Evolutionary conservation across 1,140 invertebrate species (phyloP).

Genomic region (Micrasema minimum): DNA sequence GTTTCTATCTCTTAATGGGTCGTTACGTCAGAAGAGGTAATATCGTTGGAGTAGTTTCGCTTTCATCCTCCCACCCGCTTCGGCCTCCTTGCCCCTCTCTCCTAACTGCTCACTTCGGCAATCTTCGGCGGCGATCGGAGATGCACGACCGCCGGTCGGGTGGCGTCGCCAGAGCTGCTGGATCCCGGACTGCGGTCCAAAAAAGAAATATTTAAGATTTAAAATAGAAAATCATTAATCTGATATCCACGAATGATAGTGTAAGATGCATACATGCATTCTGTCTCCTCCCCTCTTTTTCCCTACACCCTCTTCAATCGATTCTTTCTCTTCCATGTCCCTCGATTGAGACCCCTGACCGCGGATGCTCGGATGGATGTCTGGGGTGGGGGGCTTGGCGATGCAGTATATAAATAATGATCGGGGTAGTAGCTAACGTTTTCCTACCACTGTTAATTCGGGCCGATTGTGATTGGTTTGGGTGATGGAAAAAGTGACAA

Average conservation of each 20-base stretch:
- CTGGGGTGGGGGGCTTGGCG: no score
- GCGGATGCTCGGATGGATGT: no score
- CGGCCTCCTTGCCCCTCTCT: slow-evolving; percentile 20
- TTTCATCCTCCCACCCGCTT: slow-evolving; percentile 1
- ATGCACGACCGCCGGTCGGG: slow-evolving; percentile 6
- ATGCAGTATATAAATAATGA: neutral
- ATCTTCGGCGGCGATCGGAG: slow-evolving; percentile 10
- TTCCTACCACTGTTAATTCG: no score
- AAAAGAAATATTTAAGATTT: neutral
- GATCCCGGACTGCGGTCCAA: neutral
- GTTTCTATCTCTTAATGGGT: no score
- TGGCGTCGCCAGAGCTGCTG: neutral
- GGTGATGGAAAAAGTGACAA: no score
- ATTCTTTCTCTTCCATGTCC: no score
- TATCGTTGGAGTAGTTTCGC: slow-evolving; percentile 2
- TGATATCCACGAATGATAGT: no score
- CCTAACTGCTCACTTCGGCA: slow-evolving; percentile 11
- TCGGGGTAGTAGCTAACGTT: neutral
- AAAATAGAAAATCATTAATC: neutral
- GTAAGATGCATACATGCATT: no score
- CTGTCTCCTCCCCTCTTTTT: no score
- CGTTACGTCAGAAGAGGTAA: neutral
- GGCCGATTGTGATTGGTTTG: no score
- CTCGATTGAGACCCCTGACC: no score
- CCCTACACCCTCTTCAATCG: no score